Evolutionary conservation across 2,797 vertebrate genomes (phyloP).

Genomic region (Sciurus carolinensis): DNA sequence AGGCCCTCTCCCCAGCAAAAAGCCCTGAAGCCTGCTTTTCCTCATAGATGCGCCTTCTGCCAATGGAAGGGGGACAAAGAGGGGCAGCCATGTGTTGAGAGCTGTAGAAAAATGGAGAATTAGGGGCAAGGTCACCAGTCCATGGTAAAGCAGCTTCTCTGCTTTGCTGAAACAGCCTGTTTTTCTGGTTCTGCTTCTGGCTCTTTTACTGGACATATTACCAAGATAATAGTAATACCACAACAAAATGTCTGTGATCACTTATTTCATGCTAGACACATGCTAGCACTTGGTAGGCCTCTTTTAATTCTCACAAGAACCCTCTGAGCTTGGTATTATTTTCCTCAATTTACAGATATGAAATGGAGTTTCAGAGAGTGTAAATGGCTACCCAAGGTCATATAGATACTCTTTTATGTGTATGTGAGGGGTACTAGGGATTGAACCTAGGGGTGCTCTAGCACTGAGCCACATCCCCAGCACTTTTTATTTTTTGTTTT

Average conservation of each 20-base stretch:
- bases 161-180: not conserved
- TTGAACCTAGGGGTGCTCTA: no score
- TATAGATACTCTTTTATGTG: not conserved
- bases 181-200: not conserved
- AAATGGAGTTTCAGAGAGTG: not conserved
- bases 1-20: no score
- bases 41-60: no score
- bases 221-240: not conserved
- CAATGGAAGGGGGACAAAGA: no score
- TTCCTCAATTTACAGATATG: slow-evolving; percentile 46
- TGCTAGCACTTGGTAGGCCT: not conserved
- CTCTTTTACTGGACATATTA: not conserved
- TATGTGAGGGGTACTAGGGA: no score
- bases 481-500: no score
- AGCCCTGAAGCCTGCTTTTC: no score
- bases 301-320: not conserved
- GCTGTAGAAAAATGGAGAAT: no score
- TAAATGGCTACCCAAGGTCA: not conserved
- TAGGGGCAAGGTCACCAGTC: not conserved
- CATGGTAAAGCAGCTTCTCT: not conserved
- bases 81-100: no score
- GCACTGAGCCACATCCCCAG: no score
- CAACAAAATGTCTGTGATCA: not conserved
- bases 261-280: not conserved
- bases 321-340: not conserved